A percentile compares a stretch with the other conserved stretches of the same genome.
These are phyloP conservation scores for Shargacucullia verbasci DNA, from an alignment of 2,888 invertebrate species.

Conservation along the genomic window DNA sequence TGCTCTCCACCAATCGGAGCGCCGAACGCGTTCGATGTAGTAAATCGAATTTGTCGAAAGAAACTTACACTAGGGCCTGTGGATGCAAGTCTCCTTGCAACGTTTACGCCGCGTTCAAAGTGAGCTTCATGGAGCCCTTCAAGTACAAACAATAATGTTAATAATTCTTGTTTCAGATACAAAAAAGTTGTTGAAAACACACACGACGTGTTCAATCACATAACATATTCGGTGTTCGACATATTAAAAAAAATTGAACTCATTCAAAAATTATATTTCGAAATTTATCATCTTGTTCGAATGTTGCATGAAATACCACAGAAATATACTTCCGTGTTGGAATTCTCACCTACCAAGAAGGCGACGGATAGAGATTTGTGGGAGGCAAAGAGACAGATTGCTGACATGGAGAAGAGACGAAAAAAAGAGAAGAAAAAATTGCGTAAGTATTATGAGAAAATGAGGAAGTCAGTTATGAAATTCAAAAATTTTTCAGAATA, in stretches of 20 bases:
- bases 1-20: no score
- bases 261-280: constrained; percentile 26
- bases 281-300: constrained; percentile 57
- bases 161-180: constrained; percentile 56
- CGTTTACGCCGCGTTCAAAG: no score
- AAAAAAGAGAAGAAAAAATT: background rate
- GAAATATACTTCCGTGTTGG: constrained; percentile 43
- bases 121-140: no score
- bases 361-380: background rate
- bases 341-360: background rate
- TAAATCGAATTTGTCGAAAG: no score
- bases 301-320: constrained; percentile 66
- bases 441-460: background rate
- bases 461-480: background rate
- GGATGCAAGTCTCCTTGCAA: no score
- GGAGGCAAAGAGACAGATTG: rapidly evolving
- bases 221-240: constrained; percentile 37
- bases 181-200: constrained; percentile 59
- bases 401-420: rapidly evolving
- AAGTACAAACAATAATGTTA: no score
- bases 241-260: constrained; percentile 37
- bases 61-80: no score
- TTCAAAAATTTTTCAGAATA: background rate
- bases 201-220: constrained; percentile 14
- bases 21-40: no score